Evolutionary conservation across 2,113 vertebrate species (phyloP), one percentile per base, ranked within the genome.

Genomic region (Mesembrinibis cayennensis): DNA sequence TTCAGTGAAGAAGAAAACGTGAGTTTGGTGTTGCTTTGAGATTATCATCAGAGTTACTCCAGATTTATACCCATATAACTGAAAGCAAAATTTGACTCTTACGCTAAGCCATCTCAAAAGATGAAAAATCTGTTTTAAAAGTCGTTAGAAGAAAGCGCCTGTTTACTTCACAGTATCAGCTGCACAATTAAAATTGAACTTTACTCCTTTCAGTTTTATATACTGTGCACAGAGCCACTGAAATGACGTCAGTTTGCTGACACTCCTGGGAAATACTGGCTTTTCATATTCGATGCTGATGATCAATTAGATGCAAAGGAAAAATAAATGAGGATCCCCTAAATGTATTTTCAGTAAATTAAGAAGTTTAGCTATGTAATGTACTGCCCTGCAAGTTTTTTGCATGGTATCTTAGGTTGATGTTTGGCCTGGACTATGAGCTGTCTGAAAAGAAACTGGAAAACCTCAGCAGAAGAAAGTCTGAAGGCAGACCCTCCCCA

Each of bases 91-190:
- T 94, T 15, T 77, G 62, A 67, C 52, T 85, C 40, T 45, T 69
- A 34, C 3, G 14, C 29, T 80, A 77, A 90, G 38, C 61, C 4
- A 0, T 38, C 55, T 66, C 44, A 61, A 56, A 93, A 92, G 61
- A 52, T 82, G 6, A 70, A 80, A 93, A 84, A 52, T 58, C 36
- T 61, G 7, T 65, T 82, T 49, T 52, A 82, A 87, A 66, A 87
- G 44, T 50, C 36, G 8, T 42, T 45, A 44, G n/a, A 82, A 81
- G 63, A 63, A 84, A 77, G 61, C 2, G 0, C 27, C 27, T 85
- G 32, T 90, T 92, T 89, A 62, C 62, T 58, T 92, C 34, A 36
- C 27, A n/a, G 11, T 82, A 69, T 87, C 87, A 87, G 52, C 44
- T 82, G 55, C 78, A 69, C 25, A 38, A 42, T 87, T 94, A 85